Conservation (phyloP, 2,113 vertebrate genomes). For the Heloderma charlesbogerti region DNA sequence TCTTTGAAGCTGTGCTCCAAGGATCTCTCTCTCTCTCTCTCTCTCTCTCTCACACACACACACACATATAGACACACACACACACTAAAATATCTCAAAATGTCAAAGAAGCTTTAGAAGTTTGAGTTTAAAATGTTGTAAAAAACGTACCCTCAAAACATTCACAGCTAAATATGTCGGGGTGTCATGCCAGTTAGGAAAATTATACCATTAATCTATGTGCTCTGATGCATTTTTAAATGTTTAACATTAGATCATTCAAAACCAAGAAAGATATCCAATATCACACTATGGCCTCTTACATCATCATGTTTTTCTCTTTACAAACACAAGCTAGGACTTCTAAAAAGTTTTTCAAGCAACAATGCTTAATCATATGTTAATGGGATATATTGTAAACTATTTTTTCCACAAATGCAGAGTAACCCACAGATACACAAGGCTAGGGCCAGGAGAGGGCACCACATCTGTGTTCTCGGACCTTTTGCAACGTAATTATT, state of each 20-base stretch:
- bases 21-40: background rate
- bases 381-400: background rate
- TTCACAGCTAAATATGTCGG: background rate
- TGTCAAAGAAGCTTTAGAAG: background rate
- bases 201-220: background rate
- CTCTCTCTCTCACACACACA: background rate
- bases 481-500: conserved; percentile 27
- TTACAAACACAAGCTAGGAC: background rate
- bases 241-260: background rate
- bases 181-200: background rate
- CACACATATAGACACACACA: background rate
- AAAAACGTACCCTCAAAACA: background rate
- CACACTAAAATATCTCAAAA: background rate
- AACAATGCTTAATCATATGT: background rate
- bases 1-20: background rate
- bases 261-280: background rate
- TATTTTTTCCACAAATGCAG: background rate
- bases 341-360: background rate
- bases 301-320: background rate
- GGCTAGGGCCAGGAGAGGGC: conserved; percentile 21
- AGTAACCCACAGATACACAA: background rate
- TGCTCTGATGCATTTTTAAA: background rate
- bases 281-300: background rate
- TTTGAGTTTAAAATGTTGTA: background rate
- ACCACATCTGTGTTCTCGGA: conserved; percentile 8